Base-by-base conservation (phyloP, 2,797 vertebrate species). In the Molothrus aeneus region DNA sequence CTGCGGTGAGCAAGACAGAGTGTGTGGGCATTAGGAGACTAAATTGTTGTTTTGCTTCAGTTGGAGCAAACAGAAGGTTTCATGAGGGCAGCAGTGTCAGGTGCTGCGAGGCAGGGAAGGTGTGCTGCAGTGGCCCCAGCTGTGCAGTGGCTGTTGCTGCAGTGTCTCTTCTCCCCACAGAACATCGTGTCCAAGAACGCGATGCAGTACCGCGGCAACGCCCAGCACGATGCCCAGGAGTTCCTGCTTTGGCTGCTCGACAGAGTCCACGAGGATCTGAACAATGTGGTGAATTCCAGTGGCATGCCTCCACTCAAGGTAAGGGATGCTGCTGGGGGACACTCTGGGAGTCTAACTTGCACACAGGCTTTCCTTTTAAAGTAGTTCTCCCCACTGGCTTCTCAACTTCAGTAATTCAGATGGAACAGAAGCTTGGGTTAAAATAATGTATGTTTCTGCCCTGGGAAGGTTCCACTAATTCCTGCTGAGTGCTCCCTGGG, bases 201-300 rank as follows among this genome's bases (percentile, higher is more conserved):
- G 29, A 98, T 99, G 72, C 99, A 99, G 94, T 99, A 99, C 95
- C 98, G 99, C 10, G 99, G 99, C 48, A 99, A 98, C 4, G 98
- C 99, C 47, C 99, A 99, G 96, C 99, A 99, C 0, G 99, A 99
- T 9, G 99, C 99, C 6, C 99, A 99, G 95, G 99, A 99, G 97
- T 99, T 99, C 95, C 98, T 99, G 61, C 98, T 99, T n/a, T 99
- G 99, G 99, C 98, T 99, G 40, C 97, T 99, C 82, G 99, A 99
- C 97, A 97, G 99, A 93, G 99, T 99, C 11, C 99, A 99, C 0
- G 99, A 99, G 87, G 99, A 99, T 94, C 98, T 99, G 47, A 98
- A 99, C 97, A 98, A 99, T 5, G 96, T 96, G 4, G 98, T 98
- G 87, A 98, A 98, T 91, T 98, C 98, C 84, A 98, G 97, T 6